These are phyloP conservation scores for Crocallis elinguaria DNA, from an alignment of 2,888 invertebrate genomes.

Conservation along the genomic window DNA sequence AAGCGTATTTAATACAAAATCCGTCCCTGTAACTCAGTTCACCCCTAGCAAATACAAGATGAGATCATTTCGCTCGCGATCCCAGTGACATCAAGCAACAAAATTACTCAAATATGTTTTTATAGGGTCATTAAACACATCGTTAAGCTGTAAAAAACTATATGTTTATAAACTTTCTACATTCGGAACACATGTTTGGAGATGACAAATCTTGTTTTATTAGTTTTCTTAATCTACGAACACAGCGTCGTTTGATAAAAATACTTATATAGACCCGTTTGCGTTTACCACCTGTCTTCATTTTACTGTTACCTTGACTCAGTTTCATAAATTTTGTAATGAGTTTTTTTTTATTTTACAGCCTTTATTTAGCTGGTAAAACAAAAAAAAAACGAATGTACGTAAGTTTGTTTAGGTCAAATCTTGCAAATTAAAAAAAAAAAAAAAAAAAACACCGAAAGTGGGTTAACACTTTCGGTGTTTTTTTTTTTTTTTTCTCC, in stretches of 20 bases:
- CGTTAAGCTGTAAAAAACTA: constrained; percentile 45
- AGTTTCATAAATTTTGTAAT: no score
- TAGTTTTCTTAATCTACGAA: constrained; percentile 29
- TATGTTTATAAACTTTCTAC: constrained; percentile 37
- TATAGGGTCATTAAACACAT: constrained; percentile 52
- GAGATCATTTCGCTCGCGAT: constrained; percentile 30
- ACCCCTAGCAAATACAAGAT: constrained; percentile 5
- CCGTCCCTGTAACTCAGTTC: background rate
- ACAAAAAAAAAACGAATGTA: no score
- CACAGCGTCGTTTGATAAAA: constrained; percentile 23
- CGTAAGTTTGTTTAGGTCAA: no score
- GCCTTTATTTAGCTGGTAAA: no score
- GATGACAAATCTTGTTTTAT: constrained; percentile 38
- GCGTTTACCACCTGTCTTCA: constrained; percentile 3
- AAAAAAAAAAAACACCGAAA: no score
- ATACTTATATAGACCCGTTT: constrained; percentile 6
- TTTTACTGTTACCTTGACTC: background rate
- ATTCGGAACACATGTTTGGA: constrained; percentile 32
- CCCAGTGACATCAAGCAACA: constrained; percentile 51
- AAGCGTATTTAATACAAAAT: background rate
- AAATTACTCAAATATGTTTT: constrained; percentile 51
- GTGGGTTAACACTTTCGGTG: no score
- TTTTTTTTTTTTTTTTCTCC: no score
- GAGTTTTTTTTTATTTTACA: no score
- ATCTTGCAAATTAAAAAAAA: no score